Evolutionary conservation across 2,113 vertebrate species (phyloP).

Genomic region (Lutjanus erythropterus): DNA sequence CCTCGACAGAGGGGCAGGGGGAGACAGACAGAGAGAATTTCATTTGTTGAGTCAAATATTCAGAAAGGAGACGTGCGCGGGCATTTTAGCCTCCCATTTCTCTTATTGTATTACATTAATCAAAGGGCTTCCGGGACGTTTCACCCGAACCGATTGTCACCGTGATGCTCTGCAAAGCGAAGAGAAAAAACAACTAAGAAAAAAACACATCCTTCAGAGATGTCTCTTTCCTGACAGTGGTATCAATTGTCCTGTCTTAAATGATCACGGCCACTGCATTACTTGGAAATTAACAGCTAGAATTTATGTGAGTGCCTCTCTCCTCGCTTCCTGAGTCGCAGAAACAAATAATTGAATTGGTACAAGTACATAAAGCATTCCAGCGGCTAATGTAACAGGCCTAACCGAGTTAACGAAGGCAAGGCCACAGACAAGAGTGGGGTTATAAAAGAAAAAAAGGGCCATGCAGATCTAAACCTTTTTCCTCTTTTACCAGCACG

Average conservation of each 20-base stretch:
- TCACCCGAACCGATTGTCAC: slow-evolving; percentile 87
- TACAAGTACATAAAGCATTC: slow-evolving; percentile 89
- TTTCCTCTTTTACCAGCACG: slow-evolving; percentile 38
- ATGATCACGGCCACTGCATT: slow-evolving; percentile 90
- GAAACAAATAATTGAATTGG: slow-evolving; percentile 92
- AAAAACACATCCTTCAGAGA: slow-evolving; percentile 80
- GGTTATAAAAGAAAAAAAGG: slow-evolving; percentile 71
- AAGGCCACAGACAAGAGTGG: slow-evolving; percentile 75
- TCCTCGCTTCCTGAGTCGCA: slow-evolving; percentile 80
- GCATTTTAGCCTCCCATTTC: slow-evolving; percentile 90
- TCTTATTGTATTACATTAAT: slow-evolving; percentile 95
- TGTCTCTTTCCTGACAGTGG: slow-evolving; percentile 86
- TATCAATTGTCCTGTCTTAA: slow-evolving; percentile 89
- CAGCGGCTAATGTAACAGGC: slow-evolving; percentile 87
- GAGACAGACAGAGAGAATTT: slow-evolving; percentile 71
- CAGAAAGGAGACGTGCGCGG: slow-evolving; percentile 89
- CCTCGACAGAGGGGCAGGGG: slow-evolving; percentile 75
- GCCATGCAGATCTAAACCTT: slow-evolving; percentile 63
- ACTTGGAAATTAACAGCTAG: slow-evolving; percentile 91
- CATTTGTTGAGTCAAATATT: slow-evolving; percentile 92
- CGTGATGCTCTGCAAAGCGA: slow-evolving; percentile 83
- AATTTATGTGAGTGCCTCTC: slow-evolving; percentile 88
- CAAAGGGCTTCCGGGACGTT: slow-evolving; percentile 89
- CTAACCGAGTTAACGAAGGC: slow-evolving; percentile 87
- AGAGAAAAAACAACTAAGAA: slow-evolving; percentile 19